Evolutionary conservation across 2,797 vertebrate species (phyloP).

Genomic region (Uromys caudimaculatus): DNA sequence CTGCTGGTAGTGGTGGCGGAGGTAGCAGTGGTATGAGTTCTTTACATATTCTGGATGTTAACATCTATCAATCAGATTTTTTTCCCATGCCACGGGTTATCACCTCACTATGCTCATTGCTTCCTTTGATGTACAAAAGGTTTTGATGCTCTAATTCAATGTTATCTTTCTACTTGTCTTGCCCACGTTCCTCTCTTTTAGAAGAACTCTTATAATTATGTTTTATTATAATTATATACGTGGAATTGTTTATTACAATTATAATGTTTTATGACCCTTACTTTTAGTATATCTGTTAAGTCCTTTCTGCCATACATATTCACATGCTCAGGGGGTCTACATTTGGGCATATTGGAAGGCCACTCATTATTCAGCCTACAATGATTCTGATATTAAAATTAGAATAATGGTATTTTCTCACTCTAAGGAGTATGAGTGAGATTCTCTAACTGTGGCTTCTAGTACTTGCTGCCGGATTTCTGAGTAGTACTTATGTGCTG

Average conservation of each 20-base stretch:
- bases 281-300: conserved; percentile 28
- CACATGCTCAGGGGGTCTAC: neutral
- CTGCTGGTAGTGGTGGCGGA: neutral
- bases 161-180: conserved; percentile 46
- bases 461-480: neutral
- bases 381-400: conserved; percentile 37
- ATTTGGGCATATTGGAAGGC: neutral
- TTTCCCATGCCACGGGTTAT: neutral
- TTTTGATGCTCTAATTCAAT: conserved; percentile 3
- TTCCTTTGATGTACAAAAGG: conserved; percentile 18
- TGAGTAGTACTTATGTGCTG: neutral
- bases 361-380: neutral
- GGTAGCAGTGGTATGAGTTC: neutral
- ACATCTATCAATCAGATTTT: conserved; percentile 27
- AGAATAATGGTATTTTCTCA: conserved; percentile 53
- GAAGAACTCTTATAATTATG: conserved; percentile 20
- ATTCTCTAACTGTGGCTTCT: neutral
- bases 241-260: neutral
- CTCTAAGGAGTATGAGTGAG: conserved; percentile 23
- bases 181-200: neutral
- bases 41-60: conserved; percentile 18
- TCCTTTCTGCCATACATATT: conserved; percentile 14
- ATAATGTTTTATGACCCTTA: conserved; percentile 25
- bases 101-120: conserved; percentile 20
- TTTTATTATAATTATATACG: neutral